Conservation (phyloP, 1,140 invertebrate genomes). For the Drosophila fuyamai region DNA sequence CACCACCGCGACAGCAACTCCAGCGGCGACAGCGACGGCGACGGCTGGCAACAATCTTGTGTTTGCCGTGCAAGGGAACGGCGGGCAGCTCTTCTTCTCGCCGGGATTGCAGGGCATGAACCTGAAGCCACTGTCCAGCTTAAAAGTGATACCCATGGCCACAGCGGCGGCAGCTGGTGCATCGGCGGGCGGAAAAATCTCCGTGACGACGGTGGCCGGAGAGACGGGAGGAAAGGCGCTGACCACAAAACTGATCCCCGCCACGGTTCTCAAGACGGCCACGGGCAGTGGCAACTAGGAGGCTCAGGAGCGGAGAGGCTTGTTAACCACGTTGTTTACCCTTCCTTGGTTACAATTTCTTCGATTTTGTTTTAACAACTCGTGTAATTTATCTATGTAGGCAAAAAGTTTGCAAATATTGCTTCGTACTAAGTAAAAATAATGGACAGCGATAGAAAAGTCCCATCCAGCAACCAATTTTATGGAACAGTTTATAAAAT, state of each 20-base stretch:
- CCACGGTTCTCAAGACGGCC: slow-evolving; percentile 63
- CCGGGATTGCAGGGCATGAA: slow-evolving; percentile 87
- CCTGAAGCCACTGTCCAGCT: slow-evolving; percentile 88
- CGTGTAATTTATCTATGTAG: slow-evolving; percentile 34
- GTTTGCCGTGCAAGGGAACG: slow-evolving; percentile 87
- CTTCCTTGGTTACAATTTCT: slow-evolving; percentile 43
- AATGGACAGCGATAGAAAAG: background rate
- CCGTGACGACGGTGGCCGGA: slow-evolving; percentile 32
- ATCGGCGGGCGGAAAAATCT: slow-evolving; percentile 42
- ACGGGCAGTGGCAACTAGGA: slow-evolving; percentile 59
- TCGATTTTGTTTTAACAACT: slow-evolving; percentile 15
- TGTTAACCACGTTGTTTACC: slow-evolving; percentile 54
- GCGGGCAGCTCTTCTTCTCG: slow-evolving; percentile 86
- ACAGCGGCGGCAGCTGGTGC: slow-evolving; percentile 12
- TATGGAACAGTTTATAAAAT: slow-evolving; percentile 34
- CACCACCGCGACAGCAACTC: slow-evolving; percentile 17
- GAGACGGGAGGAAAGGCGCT: slow-evolving; percentile 36
- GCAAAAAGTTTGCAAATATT: slow-evolving; percentile 51
- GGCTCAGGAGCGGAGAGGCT: slow-evolving; percentile 53
- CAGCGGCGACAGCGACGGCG: slow-evolving; percentile 14
- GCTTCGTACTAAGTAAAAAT: slow-evolving; percentile 23
- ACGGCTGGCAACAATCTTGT: slow-evolving; percentile 86
- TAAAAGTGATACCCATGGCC: slow-evolving; percentile 87
- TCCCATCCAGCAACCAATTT: slow-evolving; percentile 11
- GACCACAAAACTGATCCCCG: slow-evolving; percentile 56